Evolutionary conservation across 2,888 invertebrate species (phyloP).

Genomic region (Tuta absoluta): DNA sequence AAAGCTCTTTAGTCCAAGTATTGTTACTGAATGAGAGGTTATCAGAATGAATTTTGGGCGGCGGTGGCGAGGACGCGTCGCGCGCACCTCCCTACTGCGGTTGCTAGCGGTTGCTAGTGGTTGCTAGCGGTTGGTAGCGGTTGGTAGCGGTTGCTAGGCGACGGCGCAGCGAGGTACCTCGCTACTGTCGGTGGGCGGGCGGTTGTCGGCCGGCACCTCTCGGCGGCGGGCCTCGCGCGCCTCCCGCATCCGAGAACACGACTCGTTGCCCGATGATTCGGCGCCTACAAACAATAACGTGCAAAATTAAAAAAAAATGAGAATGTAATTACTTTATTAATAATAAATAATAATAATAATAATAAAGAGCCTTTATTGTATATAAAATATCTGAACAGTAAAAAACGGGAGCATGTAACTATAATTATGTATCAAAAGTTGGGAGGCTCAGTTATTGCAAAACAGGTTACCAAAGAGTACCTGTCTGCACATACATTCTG

Average conservation of each 20-base stretch:
- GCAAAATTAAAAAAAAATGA: neutral
- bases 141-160: slow-evolving; percentile 48
- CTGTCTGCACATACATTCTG: too few relatives aligned
- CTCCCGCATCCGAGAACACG: slow-evolving; percentile 72
- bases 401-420: too few relatives aligned
- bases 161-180: slow-evolving; percentile 74
- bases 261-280: slow-evolving; percentile 72
- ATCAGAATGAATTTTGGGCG: slow-evolving; percentile 26
- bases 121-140: slow-evolving; percentile 30
- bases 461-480: too few relatives aligned
- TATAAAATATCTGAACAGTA: too few relatives aligned
- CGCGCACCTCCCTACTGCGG: slow-evolving; percentile 45
- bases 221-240: slow-evolving; percentile 72
- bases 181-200: slow-evolving; percentile 74
- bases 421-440: too few relatives aligned
- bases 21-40: slow-evolving; percentile 10
- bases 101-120: slow-evolving; percentile 39
- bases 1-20: neutral
- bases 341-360: too few relatives aligned
- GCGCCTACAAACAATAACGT: slow-evolving; percentile 49
- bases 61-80: slow-evolving; percentile 34
- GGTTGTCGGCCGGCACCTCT: slow-evolving; percentile 69
- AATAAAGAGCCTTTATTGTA: too few relatives aligned
- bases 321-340: too few relatives aligned
- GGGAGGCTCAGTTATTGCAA: too few relatives aligned